Conservation (phyloP, 2,113 vertebrate species). For the Macaca fascicularis region T2T-MFA8v1.1 NC_088377.1:50959501-50960000, state of each 20-base stretch:
- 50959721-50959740: not conserved
- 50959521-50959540: conserved; percentile 70
- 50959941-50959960: not conserved
- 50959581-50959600: rapidly evolving
- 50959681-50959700: not conserved
- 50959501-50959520: not conserved
- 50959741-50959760: not conserved
- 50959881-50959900: not conserved
- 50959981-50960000: not conserved
- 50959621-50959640: not conserved
- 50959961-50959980: not conserved
- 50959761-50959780: not conserved
- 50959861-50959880: not conserved
- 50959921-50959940: not conserved
- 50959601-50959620: not conserved
- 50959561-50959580: not conserved
- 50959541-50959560: conserved; percentile 55
- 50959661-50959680: not conserved
- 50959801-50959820: not conserved
- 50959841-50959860: not conserved
- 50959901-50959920: not conserved
- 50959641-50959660: not conserved
- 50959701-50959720: too few relatives aligned
- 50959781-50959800: not conserved
- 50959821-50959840: not conserved